Conservation (phyloP, 2,113 vertebrate species). For the Psittacula cyanocephala region DNA sequence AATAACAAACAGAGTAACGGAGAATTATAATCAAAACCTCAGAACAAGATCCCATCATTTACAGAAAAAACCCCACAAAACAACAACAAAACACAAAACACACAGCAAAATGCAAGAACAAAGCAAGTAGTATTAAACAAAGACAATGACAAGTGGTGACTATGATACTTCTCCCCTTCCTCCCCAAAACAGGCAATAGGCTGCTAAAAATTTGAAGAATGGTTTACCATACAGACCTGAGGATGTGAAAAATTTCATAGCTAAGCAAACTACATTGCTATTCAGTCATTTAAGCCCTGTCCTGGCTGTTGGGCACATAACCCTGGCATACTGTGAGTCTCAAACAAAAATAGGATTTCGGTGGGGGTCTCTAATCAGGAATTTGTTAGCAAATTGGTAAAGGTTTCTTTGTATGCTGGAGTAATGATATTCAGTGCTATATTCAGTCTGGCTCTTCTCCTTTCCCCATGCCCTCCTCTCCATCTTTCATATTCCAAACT, state of each 20-base stretch:
- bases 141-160: neutral
- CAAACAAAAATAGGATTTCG: neutral
- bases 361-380: neutral
- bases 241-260: neutral
- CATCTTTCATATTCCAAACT: neutral
- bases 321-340: neutral
- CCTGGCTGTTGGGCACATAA: neutral
- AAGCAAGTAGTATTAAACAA: neutral
- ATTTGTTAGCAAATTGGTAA: neutral
- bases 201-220: neutral
- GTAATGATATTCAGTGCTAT: neutral
- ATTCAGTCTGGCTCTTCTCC: neutral
- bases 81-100: neutral
- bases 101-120: neutral
- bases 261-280: neutral
- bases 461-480: neutral
- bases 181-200: accelerated
- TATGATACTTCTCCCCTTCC: neutral
- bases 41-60: neutral
- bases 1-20: neutral
- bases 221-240: neutral
- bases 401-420: neutral
- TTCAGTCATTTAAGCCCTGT: neutral
- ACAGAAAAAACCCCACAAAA: neutral
- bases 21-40: neutral